Percentiles rank a stretch among this genome's conserved stretches.
phyloP scores from a whole-genome alignment of 2,113 vertebrate genomes.

The Pithys albifrons region DNA sequence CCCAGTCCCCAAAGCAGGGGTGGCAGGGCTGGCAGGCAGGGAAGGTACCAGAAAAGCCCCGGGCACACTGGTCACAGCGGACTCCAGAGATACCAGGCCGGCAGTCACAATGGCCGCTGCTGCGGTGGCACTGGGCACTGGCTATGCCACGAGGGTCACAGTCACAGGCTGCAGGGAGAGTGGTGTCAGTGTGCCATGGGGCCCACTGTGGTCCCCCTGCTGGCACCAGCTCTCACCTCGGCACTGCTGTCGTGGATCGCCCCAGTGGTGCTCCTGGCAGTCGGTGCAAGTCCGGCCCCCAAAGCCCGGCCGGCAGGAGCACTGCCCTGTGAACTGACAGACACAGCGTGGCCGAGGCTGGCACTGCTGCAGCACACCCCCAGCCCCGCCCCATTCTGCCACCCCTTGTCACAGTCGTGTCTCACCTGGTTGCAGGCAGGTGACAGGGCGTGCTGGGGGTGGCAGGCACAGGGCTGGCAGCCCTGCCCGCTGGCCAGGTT shows the following conservation, averaged over 20 bases:
- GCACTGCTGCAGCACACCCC: neutral
- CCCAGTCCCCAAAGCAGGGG: constrained; percentile 96
- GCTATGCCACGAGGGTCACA: constrained; percentile 88
- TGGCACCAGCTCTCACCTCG: constrained; percentile 75
- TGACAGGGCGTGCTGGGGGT: constrained; percentile 82
- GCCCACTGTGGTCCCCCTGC: accelerated
- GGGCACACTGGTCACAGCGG: constrained; percentile 94
- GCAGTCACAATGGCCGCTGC: constrained; percentile 91
- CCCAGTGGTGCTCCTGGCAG: constrained; percentile 95
- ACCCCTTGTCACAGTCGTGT: accelerated
- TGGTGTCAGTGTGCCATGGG: neutral
- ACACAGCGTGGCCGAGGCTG: accelerated
- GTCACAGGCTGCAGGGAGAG: constrained; percentile 83
- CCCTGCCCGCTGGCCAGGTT: constrained; percentile 87
- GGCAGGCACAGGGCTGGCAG: constrained; percentile 88
- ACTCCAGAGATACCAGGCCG: constrained; percentile 90
- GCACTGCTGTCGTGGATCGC: constrained; percentile 86
- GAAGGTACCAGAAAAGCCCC: constrained; percentile 90
- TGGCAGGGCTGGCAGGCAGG: constrained; percentile 93
- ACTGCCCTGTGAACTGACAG: constrained; percentile 90
- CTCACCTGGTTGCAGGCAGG: constrained; percentile 90
- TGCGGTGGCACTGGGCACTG: constrained; percentile 86
- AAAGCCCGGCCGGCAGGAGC: constrained; percentile 90
- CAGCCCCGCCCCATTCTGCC: accelerated
- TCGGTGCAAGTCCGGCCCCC: constrained; percentile 89